Evolutionary conservation across 2,888 invertebrate genomes (phyloP), one percentile per base, ranked within the genome.

Genomic region (Ophion obscuratus): DNA sequence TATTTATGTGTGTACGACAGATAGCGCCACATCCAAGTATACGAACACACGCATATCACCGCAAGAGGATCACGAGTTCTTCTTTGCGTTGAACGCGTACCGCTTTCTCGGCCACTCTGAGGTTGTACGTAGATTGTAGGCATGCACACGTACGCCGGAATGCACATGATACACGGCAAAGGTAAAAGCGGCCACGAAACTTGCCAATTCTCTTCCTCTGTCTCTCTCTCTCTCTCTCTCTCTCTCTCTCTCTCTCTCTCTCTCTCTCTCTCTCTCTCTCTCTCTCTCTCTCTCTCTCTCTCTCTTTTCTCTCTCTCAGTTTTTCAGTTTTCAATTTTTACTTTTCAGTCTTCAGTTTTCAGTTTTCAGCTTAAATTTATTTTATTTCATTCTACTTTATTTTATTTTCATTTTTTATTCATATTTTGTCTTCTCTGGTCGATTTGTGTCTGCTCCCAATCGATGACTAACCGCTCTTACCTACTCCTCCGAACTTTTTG

Each of bases 1-100:
- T 66, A 53, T 31, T n/a, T 61, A 53, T 76, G n/a, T n/a, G 20
- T 14, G 20, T 20, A 24, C 31, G 36, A 24, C 17, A 53, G 20
- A 67, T 44, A 31, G 57, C 53, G 67, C 57, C 57, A 14, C 64
- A 14, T 14, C 59, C 57, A 61, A 40, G 44, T 47, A 78, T 61
- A 68, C 67, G 61, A 61, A 53, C 44, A 44, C 76, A 24, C 40
- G 40, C 44, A 61, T 20, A 68, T 78, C 27, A 61, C 40, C 61
- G 61, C 68, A 27, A 36, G 66, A 78, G 78, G 78, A 70, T 78
- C 78, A 78, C 78, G 78, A 78, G 44, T 27, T 70, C 67, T 27
- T 70, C 67, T 78, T 78, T 78, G 61, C 67, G 59, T 47, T 47
- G 61, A n/a, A 61, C 44, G 44, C 59, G 59, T 53, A 68, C 70